Conservation (phyloP, 2,797 vertebrate species). For the Hemitrygon akajei region DNA sequence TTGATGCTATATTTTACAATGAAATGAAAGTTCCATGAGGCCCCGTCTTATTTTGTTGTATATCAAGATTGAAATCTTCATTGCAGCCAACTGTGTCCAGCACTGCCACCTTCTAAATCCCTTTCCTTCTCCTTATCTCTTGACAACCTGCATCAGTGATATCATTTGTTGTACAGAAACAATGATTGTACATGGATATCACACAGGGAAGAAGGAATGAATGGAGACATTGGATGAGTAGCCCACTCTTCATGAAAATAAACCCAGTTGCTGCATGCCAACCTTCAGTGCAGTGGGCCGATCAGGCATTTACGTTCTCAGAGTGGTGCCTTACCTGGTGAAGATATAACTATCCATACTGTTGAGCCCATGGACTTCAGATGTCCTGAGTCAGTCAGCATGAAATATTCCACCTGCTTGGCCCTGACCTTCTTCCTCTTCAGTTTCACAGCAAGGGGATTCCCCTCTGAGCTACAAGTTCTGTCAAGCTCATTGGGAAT, state of each 20-base stretch:
- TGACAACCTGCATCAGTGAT: no score
- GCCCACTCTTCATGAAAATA: neutral
- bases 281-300: neutral
- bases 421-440: neutral
- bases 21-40: no score
- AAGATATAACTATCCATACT: neutral
- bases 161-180: neutral
- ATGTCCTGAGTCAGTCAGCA: slow-evolving; percentile 24
- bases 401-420: slow-evolving; percentile 7
- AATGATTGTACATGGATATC: neutral
- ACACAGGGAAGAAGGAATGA: neutral
- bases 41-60: no score
- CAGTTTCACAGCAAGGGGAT: neutral
- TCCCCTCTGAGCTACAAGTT: neutral
- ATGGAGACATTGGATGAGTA: neutral
- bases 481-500: neutral
- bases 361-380: neutral
- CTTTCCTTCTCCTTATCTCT: no score
- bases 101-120: no score
- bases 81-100: no score
- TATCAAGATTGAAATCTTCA: no score
- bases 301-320: neutral
- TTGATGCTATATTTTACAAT: no score
- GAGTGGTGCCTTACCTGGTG: neutral
- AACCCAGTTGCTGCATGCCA: no score